These are phyloP conservation scores for Meteorus colon DNA, from an alignment of 2,888 invertebrate species.

Conservation along the genomic window DNA sequence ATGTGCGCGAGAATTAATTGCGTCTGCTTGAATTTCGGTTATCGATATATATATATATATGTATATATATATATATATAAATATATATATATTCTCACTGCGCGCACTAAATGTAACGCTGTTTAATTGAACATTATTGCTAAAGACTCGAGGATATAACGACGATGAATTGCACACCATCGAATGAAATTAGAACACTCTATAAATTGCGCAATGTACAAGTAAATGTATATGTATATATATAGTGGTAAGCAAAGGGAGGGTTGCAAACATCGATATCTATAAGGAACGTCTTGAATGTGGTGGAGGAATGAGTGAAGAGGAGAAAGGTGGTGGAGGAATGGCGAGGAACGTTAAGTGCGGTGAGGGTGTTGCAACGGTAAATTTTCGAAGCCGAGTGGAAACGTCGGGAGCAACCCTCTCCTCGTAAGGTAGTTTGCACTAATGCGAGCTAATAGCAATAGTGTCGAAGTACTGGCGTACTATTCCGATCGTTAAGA, in stretches of 20 bases:
- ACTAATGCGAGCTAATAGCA: slow-evolving; percentile 58
- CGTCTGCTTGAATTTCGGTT: slow-evolving; percentile 47
- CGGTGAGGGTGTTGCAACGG: slow-evolving; percentile 44
- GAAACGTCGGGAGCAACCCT: slow-evolving; percentile 52
- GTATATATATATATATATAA: slow-evolving; percentile 10
- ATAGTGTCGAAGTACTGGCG: slow-evolving; percentile 35
- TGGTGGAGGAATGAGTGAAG: slow-evolving; percentile 8
- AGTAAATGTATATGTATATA: slow-evolving; percentile 25
- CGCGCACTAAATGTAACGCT: slow-evolving; percentile 13
- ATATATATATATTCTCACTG: neutral
- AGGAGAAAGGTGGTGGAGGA: slow-evolving; percentile 1
- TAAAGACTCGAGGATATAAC: slow-evolving; percentile 33
- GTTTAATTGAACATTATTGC: slow-evolving; percentile 38
- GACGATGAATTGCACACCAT: slow-evolving; percentile 23
- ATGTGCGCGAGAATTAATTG: slow-evolving; percentile 41
- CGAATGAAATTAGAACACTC: slow-evolving; percentile 27
- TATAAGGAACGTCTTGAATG: slow-evolving; percentile 40
- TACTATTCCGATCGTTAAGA: slow-evolving; percentile 57
- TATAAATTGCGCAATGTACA: slow-evolving; percentile 23
- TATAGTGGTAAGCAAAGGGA: slow-evolving; percentile 35
- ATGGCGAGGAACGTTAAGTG: slow-evolving; percentile 44
- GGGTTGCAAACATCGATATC: slow-evolving; percentile 28
- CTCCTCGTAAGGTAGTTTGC: slow-evolving; percentile 39
- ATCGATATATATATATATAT: slow-evolving; percentile 35
- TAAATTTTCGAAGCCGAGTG: slow-evolving; percentile 51